Evolutionary conservation across 2,888 invertebrate genomes (phyloP).

Genomic region (Eudasyphora cyanicolor): DNA sequence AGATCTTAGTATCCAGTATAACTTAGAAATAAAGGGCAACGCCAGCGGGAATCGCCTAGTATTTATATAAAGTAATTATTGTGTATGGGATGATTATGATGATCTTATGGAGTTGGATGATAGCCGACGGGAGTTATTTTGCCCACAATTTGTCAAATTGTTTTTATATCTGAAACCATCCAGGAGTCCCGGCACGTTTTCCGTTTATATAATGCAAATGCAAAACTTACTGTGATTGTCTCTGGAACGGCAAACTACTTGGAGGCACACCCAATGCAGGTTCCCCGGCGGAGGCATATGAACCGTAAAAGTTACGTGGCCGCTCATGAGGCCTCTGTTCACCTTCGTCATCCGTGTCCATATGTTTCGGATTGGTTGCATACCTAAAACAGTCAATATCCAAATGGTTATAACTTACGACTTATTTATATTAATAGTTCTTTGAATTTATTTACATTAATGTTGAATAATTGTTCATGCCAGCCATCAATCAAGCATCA

Average conservation of each 20-base stretch:
- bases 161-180: too few species aligned
- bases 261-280: slow-evolving; percentile 8
- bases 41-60: too few species aligned
- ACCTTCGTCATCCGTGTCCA: slow-evolving; percentile 49
- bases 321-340: slow-evolving; percentile 51
- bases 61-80: too few species aligned
- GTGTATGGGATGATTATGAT: too few species aligned
- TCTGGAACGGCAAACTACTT: slow-evolving; percentile 41
- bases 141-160: too few species aligned
- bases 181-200: too few species aligned
- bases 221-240: slow-evolving; percentile 60
- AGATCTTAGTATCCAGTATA: too few species aligned
- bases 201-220: too few species aligned
- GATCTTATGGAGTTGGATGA: too few species aligned
- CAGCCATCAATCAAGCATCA: slow-evolving; percentile 79
- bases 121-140: too few species aligned
- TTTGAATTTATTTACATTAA: slow-evolving; percentile 73
- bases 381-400: slow-evolving; percentile 72
- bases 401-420: too few species aligned
- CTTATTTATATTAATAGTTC: not conserved
- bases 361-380: slow-evolving; percentile 69
- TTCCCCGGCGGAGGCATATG: slow-evolving; percentile 50
- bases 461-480: slow-evolving; percentile 77
- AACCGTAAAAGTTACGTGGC: slow-evolving; percentile 54
- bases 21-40: too few species aligned